Evolutionary conservation across 2,888 invertebrate genomes (phyloP).

Genomic region (Hemaris fuciformis): DNA sequence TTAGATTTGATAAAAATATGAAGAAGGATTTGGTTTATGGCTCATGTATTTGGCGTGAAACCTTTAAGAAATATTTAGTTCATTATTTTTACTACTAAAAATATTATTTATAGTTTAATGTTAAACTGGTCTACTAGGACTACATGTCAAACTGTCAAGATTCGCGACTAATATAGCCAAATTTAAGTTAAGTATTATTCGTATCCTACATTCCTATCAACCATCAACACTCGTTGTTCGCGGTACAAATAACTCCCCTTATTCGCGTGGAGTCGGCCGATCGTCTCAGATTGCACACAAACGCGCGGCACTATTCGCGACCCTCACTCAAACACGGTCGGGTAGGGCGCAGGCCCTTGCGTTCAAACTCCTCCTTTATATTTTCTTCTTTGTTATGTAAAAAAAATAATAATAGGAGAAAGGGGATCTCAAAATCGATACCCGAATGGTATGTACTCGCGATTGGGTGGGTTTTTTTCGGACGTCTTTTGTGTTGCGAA

Average conservation of each 20-base stretch:
- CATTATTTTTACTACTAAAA: too few relatives aligned
- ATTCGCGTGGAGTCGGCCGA: constrained; percentile 66
- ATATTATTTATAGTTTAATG: too few relatives aligned
- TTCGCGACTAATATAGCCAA: too few relatives aligned
- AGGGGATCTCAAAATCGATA: constrained; percentile 79
- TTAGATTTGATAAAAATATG: too few relatives aligned
- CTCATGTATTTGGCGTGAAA: too few relatives aligned
- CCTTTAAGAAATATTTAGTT: too few relatives aligned
- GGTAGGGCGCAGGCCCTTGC: constrained; percentile 69
- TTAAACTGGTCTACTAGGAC: too few relatives aligned
- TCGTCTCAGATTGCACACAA: constrained; percentile 74
- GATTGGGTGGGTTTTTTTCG: constrained; percentile 36
- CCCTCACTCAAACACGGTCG: constrained; percentile 34
- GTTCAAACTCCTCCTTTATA: constrained; percentile 72
- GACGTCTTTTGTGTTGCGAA: constrained; percentile 24
- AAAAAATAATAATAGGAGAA: constrained; percentile 77
- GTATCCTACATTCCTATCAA: constrained; percentile 19
- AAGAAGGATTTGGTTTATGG: too few relatives aligned
- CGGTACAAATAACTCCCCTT: constrained; percentile 68
- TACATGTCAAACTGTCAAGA: too few relatives aligned
- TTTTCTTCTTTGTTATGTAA: constrained; percentile 81
- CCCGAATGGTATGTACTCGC: constrained; percentile 62
- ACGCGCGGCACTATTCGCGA: constrained; percentile 33
- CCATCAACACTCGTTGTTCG: constrained; percentile 43
- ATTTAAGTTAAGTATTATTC: too few relatives aligned